These are phyloP conservation scores for Eupithecia pulchellata DNA, from an alignment of 2,888 invertebrate species.

Conservation along the genomic window DNA sequence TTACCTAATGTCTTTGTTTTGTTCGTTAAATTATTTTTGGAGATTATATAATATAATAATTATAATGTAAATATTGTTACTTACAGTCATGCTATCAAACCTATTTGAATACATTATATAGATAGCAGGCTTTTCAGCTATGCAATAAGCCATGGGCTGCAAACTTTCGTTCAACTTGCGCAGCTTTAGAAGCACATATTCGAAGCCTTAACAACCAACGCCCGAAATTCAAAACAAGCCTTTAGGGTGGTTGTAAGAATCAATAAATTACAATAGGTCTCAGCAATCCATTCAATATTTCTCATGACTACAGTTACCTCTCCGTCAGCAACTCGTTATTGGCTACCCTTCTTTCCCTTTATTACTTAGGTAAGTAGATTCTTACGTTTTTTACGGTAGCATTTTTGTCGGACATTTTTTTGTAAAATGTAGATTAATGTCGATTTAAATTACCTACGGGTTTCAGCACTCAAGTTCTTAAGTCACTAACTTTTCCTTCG, in stretches of 20 bases:
- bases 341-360: conserved; percentile 33
- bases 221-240: neutral
- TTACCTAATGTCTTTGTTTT: too few species aligned
- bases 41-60: too few species aligned
- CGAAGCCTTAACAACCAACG: neutral
- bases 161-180: neutral
- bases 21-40: too few species aligned
- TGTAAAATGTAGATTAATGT: conserved; percentile 19
- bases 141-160: neutral
- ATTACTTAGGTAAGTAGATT: conserved; percentile 34
- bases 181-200: neutral
- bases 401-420: conserved; percentile 22
- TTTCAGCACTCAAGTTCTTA: conserved; percentile 9
- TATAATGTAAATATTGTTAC: too few species aligned
- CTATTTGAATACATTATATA: too few species aligned
- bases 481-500: conserved; percentile 1
- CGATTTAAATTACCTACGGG: conserved; percentile 16
- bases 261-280: conserved; percentile 6
- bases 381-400: conserved; percentile 21
- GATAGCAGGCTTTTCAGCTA: too few species aligned
- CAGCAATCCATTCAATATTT: conserved; percentile 14
- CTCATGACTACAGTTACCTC: conserved; percentile 19
- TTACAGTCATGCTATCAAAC: too few species aligned
- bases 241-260: neutral
- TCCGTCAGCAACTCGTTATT: conserved; percentile 31